Conservation (phyloP, 2,113 vertebrate species). For the Psittacula cyanocephala region DNA sequence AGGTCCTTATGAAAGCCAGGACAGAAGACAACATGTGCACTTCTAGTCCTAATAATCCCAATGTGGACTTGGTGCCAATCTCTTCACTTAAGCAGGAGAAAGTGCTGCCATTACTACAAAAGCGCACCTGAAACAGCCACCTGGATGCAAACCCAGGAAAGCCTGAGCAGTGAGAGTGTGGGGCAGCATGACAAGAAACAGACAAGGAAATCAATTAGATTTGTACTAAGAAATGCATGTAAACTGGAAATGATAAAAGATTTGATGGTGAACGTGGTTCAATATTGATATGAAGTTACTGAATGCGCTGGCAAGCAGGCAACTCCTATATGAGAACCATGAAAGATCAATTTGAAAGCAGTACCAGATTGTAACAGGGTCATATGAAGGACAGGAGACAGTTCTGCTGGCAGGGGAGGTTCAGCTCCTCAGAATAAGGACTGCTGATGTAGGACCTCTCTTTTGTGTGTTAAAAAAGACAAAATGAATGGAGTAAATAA, state of each 20-base stretch:
- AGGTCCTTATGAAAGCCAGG: accelerated
- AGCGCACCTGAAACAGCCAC: not conserved
- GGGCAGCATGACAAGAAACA: not conserved
- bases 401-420: not conserved
- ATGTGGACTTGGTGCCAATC: not conserved
- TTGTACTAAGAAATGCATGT: not conserved
- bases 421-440: not conserved
- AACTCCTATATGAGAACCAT: not conserved
- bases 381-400: not conserved
- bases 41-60: not conserved
- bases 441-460: not conserved
- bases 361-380: not conserved
- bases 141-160: not conserved
- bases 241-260: not conserved
- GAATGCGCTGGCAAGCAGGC: not conserved
- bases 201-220: not conserved
- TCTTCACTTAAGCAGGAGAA: not conserved
- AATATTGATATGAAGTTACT: not conserved
- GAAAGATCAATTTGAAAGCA: not conserved
- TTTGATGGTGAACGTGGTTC: not conserved
- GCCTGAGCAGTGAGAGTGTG: not conserved
- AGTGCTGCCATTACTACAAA: not conserved
- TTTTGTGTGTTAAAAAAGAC: not conserved
- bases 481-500: not conserved
- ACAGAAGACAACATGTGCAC: not conserved